Percentiles rank a stretch among this genome's conserved stretches.
Evolutionary conservation across 2,113 vertebrate species (phyloP).

Genomic region (Steatornis caripensis): DNA sequence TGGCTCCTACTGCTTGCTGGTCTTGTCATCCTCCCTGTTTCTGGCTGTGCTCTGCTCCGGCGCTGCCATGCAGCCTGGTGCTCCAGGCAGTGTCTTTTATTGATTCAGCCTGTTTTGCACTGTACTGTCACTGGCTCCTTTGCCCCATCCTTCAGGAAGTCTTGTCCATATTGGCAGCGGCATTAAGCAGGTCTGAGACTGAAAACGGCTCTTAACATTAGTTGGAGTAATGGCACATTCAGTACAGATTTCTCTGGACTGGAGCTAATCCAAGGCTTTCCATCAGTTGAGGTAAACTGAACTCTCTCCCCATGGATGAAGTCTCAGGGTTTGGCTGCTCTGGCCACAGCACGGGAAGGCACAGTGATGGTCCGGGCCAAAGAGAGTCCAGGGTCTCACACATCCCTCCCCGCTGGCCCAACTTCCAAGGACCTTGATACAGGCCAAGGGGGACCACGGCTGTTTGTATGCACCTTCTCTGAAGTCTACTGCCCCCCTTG

Average conservation of each 20-base stretch:
- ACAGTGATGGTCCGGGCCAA: not conserved
- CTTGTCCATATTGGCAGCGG: not conserved
- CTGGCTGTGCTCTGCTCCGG: not conserved
- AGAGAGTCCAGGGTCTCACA: rapidly evolving
- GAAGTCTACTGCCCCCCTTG: not conserved
- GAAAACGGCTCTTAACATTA: not conserved
- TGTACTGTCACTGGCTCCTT: not conserved
- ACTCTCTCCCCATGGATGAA: not conserved
- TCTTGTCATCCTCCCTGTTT: not conserved
- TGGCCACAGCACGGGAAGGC: not conserved
- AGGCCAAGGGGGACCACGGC: not conserved
- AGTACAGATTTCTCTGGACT: not conserved
- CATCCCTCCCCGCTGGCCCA: not conserved
- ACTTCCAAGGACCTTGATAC: not conserved
- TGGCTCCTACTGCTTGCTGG: not conserved
- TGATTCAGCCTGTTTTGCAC: not conserved
- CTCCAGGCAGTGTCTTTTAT: not conserved
- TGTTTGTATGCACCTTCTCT: not conserved
- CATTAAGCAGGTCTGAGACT: not conserved
- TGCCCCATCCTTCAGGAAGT: not conserved
- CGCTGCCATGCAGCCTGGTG: not conserved
- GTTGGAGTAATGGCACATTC: not conserved
- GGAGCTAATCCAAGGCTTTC: not conserved
- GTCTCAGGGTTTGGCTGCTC: not conserved
- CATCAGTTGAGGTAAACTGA: not conserved